A percentile compares a stretch with the other conserved stretches of the same genome.
phyloP scores from a whole-genome alignment of 2,797 vertebrate species.

The Adrianichthys oophorus region DNA sequence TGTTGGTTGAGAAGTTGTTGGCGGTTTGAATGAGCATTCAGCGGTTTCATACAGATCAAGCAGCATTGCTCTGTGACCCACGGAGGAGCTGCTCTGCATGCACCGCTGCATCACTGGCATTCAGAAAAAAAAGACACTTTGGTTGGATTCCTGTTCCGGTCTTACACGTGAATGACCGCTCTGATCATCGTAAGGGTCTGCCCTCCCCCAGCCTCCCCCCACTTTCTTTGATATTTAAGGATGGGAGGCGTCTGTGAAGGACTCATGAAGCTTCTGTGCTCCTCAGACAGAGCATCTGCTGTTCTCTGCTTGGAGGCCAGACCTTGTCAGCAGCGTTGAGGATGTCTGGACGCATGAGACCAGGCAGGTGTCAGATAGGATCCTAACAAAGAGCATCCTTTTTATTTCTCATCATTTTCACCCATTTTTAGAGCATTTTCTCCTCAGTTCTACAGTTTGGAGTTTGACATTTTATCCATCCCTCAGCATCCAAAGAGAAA shows the following conservation, averaged over 20 bases:
- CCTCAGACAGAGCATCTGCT: slow-evolving; percentile 11
- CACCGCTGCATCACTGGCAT: not conserved
- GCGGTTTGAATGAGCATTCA: too few relatives aligned
- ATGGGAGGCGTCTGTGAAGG: slow-evolving; percentile 20
- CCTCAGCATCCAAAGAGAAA: too few relatives aligned
- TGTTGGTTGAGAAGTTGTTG: too few relatives aligned
- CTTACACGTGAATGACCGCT: not conserved
- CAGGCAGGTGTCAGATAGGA: slow-evolving; percentile 40
- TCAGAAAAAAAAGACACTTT: not conserved
- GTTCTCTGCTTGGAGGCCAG: slow-evolving; percentile 4
- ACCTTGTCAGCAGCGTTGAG: slow-evolving; percentile 11
- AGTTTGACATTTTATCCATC: too few relatives aligned
- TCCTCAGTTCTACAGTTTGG: too few relatives aligned
- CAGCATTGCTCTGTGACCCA: too few relatives aligned
- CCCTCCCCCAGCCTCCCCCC: not conserved
- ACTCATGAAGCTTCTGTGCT: slow-evolving; percentile 13
- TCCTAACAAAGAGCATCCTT: too few relatives aligned
- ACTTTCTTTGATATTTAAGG: slow-evolving; percentile 29
- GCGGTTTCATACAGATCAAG: too few relatives aligned
- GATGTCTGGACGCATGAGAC: slow-evolving; percentile 45
- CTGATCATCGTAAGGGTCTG: not conserved
- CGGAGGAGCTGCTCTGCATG: too few relatives aligned
- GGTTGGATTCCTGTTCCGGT: not conserved
- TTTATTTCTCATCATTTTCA: not conserved
- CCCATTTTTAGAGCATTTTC: not conserved